These are phyloP conservation scores for Grammomys dolichurus DNA, from an alignment of 2,113 vertebrate genomes.

Conservation along the genomic window DNA sequence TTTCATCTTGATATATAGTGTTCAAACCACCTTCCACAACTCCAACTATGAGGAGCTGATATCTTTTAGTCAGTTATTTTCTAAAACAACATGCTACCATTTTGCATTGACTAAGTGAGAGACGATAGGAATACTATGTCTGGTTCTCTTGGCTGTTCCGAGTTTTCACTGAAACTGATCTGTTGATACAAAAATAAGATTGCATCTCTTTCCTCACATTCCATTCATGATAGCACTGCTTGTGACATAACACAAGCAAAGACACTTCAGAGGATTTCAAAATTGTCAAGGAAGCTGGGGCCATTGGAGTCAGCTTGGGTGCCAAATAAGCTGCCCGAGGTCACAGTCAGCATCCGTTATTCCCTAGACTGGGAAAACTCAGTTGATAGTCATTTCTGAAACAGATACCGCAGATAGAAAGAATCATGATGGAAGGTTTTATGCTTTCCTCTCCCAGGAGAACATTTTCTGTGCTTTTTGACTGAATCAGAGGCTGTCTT, in stretches of 20 bases:
- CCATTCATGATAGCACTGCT: neutral
- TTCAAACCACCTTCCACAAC: slow-evolving; percentile 44
- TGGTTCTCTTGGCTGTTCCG: slow-evolving; percentile 17
- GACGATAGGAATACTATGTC: slow-evolving; percentile 23
- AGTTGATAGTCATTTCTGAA: slow-evolving; percentile 42
- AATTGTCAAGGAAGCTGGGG: neutral
- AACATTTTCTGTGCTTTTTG: slow-evolving; percentile 42
- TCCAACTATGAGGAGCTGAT: neutral
- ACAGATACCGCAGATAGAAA: neutral
- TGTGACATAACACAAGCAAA: neutral
- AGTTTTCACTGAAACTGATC: neutral
- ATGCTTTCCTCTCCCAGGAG: neutral
- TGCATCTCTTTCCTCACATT: neutral
- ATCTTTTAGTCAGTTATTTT: slow-evolving; percentile 44
- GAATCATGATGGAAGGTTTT: neutral
- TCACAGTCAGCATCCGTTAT: neutral
- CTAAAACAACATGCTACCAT: neutral
- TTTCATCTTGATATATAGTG: slow-evolving; percentile 59
- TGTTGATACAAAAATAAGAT: slow-evolving; percentile 39
- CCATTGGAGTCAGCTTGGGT: neutral
- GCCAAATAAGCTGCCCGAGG: neutral
- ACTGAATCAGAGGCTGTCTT: slow-evolving; percentile 19
- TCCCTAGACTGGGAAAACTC: slow-evolving; percentile 39
- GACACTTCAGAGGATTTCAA: neutral
- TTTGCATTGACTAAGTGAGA: neutral